Evolutionary conservation across 2,113 vertebrate genomes (phyloP).

Genomic region (Pangasianodon hypophthalmus): DNA sequence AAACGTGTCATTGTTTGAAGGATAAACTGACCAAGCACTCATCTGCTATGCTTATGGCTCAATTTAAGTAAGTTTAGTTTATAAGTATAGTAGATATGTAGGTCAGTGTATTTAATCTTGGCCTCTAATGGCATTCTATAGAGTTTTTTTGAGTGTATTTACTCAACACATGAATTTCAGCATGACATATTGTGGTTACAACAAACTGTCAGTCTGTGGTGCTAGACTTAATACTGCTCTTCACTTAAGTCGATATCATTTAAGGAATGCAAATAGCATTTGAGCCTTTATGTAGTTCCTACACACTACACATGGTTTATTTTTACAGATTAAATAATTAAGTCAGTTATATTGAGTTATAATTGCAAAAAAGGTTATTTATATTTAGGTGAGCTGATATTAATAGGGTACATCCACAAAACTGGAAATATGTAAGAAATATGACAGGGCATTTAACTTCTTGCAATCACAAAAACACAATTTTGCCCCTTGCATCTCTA

Average conservation of each 20-base stretch:
- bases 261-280: not conserved
- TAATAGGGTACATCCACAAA: not conserved
- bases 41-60: not conserved
- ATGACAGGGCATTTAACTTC: not conserved
- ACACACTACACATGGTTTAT: not conserved
- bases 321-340: not conserved
- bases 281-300: too few relatives aligned
- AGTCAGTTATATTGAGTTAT: not conserved
- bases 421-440: not conserved
- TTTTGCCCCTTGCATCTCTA: not conserved
- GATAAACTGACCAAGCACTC: not conserved
- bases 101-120: not conserved
- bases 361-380: too few relatives aligned
- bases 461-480: not conserved
- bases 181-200: not conserved
- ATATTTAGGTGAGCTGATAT: too few relatives aligned
- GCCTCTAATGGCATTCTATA: not conserved
- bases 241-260: not conserved
- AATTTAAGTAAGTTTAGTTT: not conserved
- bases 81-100: not conserved
- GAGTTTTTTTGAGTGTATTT: not conserved
- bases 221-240: not conserved
- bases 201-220: not conserved
- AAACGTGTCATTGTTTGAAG: not conserved
- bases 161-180: not conserved